Conservation (phyloP, 2,888 invertebrate genomes). For the Drosophila borealis region DNA sequence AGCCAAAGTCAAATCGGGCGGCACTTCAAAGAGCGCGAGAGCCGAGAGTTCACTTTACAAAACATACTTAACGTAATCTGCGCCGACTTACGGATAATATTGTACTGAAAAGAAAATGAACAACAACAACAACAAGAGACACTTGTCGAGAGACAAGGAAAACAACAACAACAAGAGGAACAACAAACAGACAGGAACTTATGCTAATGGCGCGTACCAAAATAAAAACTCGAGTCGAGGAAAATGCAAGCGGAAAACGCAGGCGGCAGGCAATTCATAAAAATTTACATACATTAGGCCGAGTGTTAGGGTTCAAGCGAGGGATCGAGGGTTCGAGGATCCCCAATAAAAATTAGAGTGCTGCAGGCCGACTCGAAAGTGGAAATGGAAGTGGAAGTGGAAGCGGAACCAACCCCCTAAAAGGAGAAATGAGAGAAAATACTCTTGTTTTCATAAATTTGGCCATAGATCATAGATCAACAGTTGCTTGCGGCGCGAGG, state of each 20-base stretch:
- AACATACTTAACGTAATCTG: conserved; percentile 68
- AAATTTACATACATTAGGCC: conserved; percentile 63
- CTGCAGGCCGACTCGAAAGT: conserved; percentile 40
- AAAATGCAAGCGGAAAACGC: conserved; percentile 33
- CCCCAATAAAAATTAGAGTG: conserved; percentile 76
- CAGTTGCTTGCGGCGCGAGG: conserved; percentile 5
- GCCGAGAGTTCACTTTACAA: conserved; percentile 62
- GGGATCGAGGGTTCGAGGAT: conserved; percentile 1
- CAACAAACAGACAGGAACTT: conserved; percentile 47
- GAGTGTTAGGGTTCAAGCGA: conserved; percentile 41
- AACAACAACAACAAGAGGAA: conserved; percentile 27
- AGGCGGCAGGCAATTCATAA: conserved; percentile 71
- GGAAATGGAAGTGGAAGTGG: conserved; percentile 23
- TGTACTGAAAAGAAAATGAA: conserved; percentile 7
- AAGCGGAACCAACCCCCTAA: conserved; percentile 57
- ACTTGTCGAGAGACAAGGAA: conserved; percentile 63
- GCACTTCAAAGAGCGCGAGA: conserved; percentile 42
- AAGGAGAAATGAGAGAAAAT: background rate
- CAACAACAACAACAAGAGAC: conserved; percentile 37
- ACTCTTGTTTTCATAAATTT: conserved; percentile 20
- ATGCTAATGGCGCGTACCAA: conserved; percentile 80
- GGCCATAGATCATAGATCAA: conserved; percentile 60
- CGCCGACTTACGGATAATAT: conserved; percentile 36
- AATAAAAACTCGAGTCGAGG: conserved; percentile 39
- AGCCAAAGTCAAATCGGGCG: conserved; percentile 3